Evolutionary conservation across 2,113 vertebrate species (phyloP), one percentile per base, ranked within the genome.

Genomic region (Columba livia): DNA sequence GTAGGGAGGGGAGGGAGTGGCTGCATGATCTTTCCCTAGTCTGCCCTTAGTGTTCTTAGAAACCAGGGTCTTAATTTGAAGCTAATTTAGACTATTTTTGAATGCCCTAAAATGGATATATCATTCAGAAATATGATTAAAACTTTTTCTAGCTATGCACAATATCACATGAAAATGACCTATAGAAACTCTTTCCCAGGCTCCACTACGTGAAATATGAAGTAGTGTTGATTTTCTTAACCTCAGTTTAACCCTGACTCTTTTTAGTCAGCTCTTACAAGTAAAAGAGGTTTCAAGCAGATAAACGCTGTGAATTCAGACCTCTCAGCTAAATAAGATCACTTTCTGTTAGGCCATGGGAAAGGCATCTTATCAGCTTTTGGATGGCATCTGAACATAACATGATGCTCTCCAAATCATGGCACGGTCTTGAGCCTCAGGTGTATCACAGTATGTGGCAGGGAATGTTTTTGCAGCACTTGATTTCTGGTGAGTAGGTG

Each of bases 361-460:
- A 78, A 81, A 31, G 4, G 25, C 25, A 61, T 38, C 18, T 77
- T 19, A 51, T 20, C 50, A 65, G 7, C 10, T 34, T 8, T 17
- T 64, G 24, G 32, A 38, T 20, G 23, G 21, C 15, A 58, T 4
- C 7, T 50, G 53, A 79, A 60, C 8, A 15, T 1, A 23, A 5
- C 50, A 24, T 10, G 21, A 31, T 9, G 62, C 15, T 3, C 44
- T 61, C 16, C 32, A 85, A 66, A 16, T 65, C 32, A 28, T 5
- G 24, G 24, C 15, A 31, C 42, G 10, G 31, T 9, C 20, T 65
- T 72, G 75, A 79, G 42, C 5, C 11, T 6, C 29, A 31, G 4
- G 5, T 47, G 11, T 53, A 47, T 32, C 2, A 0, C 28, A 44
- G 11, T 11, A 31, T 0, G 2, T 9, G 51, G 5, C 24, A 79